Percentiles rank a stretch among this genome's conserved stretches.
Conservation (phyloP, 2,888 invertebrate species). For the Napeogenes sylphis region DNA sequence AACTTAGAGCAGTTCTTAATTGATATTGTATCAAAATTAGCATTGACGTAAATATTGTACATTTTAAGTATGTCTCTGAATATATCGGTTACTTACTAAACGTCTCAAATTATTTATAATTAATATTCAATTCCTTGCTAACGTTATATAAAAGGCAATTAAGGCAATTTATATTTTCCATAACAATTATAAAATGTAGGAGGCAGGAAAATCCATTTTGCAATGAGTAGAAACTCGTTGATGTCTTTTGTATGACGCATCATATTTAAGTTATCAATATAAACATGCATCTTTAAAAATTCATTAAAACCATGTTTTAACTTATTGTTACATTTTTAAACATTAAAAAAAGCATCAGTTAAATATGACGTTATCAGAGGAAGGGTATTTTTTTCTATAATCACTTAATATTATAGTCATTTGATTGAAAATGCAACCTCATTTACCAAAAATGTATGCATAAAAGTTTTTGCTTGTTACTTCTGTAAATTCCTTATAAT, state of each 20-base stretch:
- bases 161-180: no score
- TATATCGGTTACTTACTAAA: no score
- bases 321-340: background rate
- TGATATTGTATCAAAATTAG: no score
- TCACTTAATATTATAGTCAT: background rate
- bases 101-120: no score
- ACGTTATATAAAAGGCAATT: no score
- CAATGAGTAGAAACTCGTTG: constrained; percentile 10
- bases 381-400: background rate
- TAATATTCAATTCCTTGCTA: no score
- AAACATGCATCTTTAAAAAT: no score
- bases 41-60: no score
- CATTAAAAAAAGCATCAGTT: background rate
- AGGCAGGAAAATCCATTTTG: background rate
- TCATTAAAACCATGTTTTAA: background rate
- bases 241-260: constrained; percentile 19
- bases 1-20: no score
- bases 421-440: background rate
- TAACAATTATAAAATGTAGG: no score
- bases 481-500: constrained; percentile 5
- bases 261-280: no score
- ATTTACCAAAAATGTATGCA: constrained; percentile 6
- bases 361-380: background rate
- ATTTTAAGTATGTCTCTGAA: no score
- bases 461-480: constrained; percentile 7